Percentiles rank a stretch among this genome's conserved stretches.
Evolutionary conservation across 2,888 invertebrate genomes (phyloP).

Genomic region (Rhingia campestris): DNA sequence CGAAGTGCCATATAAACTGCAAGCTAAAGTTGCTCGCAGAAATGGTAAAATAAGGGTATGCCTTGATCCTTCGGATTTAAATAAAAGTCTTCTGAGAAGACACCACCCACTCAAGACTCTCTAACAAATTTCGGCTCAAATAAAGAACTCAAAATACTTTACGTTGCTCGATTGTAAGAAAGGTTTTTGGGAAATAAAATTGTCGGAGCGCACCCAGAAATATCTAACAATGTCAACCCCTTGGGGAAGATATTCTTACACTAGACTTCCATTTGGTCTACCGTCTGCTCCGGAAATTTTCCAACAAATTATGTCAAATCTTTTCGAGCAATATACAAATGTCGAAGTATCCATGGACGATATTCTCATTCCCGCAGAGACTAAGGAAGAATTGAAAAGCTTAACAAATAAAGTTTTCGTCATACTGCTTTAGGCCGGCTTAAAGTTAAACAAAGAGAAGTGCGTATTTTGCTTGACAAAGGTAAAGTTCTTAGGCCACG

Average conservation of each 20-base stretch:
- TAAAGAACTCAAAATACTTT: slow-evolving; percentile 22
- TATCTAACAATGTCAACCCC: slow-evolving; percentile 21
- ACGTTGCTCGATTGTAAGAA: slow-evolving; percentile 14
- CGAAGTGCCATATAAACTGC: too few relatives aligned
- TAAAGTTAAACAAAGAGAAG: too few relatives aligned
- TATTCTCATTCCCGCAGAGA: slow-evolving; percentile 2
- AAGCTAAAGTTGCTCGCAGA: slow-evolving; percentile 7
- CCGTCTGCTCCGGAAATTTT: slow-evolving; percentile 12
- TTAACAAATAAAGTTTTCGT: slow-evolving; percentile 2
- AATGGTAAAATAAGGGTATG: slow-evolving; percentile 21
- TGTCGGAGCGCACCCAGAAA: slow-evolving; percentile 12
- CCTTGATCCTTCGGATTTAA: slow-evolving; percentile 22
- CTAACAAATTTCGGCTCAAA: slow-evolving; percentile 17
- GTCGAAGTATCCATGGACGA: slow-evolving; percentile 22
- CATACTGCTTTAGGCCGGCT: background rate
- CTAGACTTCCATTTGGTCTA: slow-evolving; percentile 31
- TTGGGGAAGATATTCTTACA: too few relatives aligned
- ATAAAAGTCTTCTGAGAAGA: slow-evolving; percentile 19
- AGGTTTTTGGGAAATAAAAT: slow-evolving; percentile 17
- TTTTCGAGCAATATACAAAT: slow-evolving; percentile 4
- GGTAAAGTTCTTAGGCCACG: slow-evolving; percentile 16
- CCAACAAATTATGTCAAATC: slow-evolving; percentile 5
- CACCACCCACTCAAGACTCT: slow-evolving; percentile 16
- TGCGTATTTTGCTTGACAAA: too few relatives aligned
- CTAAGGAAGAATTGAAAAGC: background rate